Evolutionary conservation across 1,140 invertebrate genomes (phyloP).

Genomic region (Lepidurus couesii): DNA sequence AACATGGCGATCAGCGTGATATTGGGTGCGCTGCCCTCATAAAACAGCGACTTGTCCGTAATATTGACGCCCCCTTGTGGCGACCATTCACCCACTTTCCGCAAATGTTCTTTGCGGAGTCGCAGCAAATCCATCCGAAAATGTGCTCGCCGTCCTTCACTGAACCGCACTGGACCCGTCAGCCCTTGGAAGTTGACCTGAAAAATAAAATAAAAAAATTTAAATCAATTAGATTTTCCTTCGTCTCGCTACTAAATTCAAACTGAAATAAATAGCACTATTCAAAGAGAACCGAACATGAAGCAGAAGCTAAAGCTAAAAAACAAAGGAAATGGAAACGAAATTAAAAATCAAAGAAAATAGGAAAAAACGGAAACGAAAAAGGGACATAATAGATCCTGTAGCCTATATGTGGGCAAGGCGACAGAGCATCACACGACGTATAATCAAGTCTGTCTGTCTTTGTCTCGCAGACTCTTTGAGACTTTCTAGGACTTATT

Average conservation of each 20-base stretch:
- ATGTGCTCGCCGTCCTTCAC: slow-evolving; percentile 70
- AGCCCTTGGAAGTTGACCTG: slow-evolving; percentile 72
- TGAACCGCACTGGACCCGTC: slow-evolving; percentile 81
- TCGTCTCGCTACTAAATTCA: background rate
- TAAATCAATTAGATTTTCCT: background rate
- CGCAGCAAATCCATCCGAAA: slow-evolving; percentile 82
- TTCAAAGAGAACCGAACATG: background rate
- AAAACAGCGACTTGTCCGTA: slow-evolving; percentile 78
- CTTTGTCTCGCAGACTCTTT: background rate
- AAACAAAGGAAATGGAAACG: background rate
- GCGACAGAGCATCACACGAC: slow-evolving; percentile 5
- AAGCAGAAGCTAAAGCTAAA: background rate
- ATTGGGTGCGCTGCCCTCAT: slow-evolving; percentile 71
- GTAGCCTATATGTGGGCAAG: background rate
- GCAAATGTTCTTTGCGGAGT: slow-evolving; percentile 65
- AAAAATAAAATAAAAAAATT: slow-evolving; percentile 10
- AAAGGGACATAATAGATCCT: too few relatives aligned
- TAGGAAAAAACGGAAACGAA: too few relatives aligned
- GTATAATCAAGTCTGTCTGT: slow-evolving; percentile 12
- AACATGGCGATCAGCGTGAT: slow-evolving; percentile 85
- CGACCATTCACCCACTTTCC: slow-evolving; percentile 77
- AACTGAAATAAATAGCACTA: slow-evolving; percentile 7
- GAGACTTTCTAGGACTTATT: background rate
- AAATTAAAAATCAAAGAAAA: background rate
- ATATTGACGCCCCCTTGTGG: slow-evolving; percentile 67